Evolutionary conservation across 2,797 vertebrate genomes (phyloP).

Genomic region (Xenops minutus): DNA sequence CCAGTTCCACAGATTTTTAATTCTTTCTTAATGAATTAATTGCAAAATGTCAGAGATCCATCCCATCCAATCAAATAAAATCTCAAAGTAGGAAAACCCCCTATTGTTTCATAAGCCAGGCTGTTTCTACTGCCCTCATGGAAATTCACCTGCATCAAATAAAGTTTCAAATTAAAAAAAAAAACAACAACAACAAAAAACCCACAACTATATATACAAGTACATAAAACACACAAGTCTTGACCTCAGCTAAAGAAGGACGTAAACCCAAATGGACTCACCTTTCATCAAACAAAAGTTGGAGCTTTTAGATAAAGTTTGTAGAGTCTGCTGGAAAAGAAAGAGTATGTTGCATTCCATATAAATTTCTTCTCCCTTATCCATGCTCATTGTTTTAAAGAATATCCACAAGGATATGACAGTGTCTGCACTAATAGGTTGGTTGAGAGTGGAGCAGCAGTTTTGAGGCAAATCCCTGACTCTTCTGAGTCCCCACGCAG

Average conservation of each 20-base stretch:
- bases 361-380: not conserved
- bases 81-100: not conserved
- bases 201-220: too few species aligned
- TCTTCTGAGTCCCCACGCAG: not conserved
- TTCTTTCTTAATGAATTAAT: not conserved
- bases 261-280: not conserved
- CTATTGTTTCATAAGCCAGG: not conserved
- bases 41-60: not conserved
- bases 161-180: not conserved
- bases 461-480: not conserved
- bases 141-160: not conserved
- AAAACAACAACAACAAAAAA: too few species aligned
- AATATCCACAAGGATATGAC: not conserved
- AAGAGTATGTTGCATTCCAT: not conserved
- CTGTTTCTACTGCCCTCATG: not conserved
- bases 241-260: not conserved
- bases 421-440: not conserved
- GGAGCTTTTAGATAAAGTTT: not conserved
- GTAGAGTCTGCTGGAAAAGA: not conserved
- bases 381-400: not conserved
- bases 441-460: not conserved
- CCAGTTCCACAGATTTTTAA: not conserved
- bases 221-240: not conserved
- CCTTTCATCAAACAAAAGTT: not conserved
- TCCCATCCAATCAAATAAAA: not conserved